phyloP scores from a whole-genome alignment of 2,888 invertebrate species.

The Euplexia lucipara region DNA sequence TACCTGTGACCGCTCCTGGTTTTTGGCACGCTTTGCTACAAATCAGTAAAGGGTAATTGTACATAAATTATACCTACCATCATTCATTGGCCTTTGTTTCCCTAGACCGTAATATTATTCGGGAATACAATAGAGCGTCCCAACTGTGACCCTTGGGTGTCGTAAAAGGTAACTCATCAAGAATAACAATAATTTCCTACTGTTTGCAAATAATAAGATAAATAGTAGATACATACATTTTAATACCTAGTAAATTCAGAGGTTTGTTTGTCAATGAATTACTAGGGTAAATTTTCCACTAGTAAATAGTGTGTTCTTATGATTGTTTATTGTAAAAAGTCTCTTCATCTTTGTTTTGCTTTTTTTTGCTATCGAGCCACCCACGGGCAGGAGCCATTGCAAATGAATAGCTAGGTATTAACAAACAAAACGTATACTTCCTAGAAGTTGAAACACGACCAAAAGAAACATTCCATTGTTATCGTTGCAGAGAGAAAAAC shows the following conservation, averaged over 20 bases:
- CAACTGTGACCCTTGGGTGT: slow-evolving; percentile 21
- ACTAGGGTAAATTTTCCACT: background rate
- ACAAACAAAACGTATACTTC: background rate
- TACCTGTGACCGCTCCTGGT: too few relatives aligned
- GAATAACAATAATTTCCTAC: background rate
- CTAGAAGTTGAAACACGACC: background rate
- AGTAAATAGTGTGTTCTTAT: background rate
- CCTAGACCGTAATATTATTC: slow-evolving; percentile 29
- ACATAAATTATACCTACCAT: slow-evolving; percentile 5
- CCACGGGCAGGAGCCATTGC: background rate
- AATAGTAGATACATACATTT: background rate
- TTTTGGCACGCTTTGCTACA: slow-evolving; percentile 2
- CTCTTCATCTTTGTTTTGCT: too few relatives aligned
- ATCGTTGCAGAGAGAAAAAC: slow-evolving; percentile 7
- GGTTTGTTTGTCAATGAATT: background rate
- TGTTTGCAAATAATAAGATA: slow-evolving; percentile 13
- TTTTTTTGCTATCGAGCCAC: too few relatives aligned
- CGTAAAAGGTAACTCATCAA: slow-evolving; percentile 36
- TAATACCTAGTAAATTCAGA: background rate
- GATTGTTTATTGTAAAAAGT: background rate
- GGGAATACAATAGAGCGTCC: slow-evolving; percentile 31
- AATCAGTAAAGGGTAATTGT: slow-evolving; percentile 24
- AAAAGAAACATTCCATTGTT: slow-evolving; percentile 7
- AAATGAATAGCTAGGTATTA: background rate
- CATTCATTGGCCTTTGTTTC: slow-evolving; percentile 36